Evolutionary conservation across 2,113 vertebrate genomes (phyloP), one percentile per base, ranked within the genome.

Genomic region (Pardalotus punctatus): DNA sequence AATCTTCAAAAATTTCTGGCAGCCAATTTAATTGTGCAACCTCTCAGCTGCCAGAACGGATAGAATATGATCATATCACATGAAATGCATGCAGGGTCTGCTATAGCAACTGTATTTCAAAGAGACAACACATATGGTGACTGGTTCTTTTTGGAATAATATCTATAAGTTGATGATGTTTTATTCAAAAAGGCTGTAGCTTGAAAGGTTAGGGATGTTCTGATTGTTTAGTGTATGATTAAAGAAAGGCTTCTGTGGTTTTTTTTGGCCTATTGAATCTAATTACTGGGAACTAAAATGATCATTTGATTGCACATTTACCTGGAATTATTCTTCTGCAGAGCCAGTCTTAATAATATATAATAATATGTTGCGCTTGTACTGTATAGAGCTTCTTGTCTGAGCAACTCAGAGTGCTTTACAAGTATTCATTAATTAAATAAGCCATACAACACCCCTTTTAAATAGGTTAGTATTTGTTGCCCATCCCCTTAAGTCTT

Each of bases 141-240:
- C 96, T 97, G 95, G 93, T 97, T 96, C 96, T 96, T 97, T 96
- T 97, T 97, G 96, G 96, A 97, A 97, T 96, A 97, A 96, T 97
- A 94, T 96, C 95, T 96, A 95, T 97, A 96, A 94, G 95, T 94
- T 96, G 96, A 96, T 96, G 94, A 97, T 97, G 96, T 96, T 97
- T 97, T 97, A 96, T 96, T 97, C 96, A 97, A 90, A 96, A 97
- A 97, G 96, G 74, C 96, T 97, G 95, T 94, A 95, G 94, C 95
- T 97, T 95, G 95, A 97, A 96, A 97, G 96, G 96, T 97, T 97
- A 96, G 88, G 96, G 93, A 96, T 96, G 96, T 96, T 95, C 96
- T 95, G 96, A 95, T 95, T 97, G 96, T 97, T 97, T 96, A 93
- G 95, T 81, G 77, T 96, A 84, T 91, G 92, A 96, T 96, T 95